Percentiles rank a stretch among this genome's conserved stretches.
Conservation (phyloP, 1,140 invertebrate species). For the Apis laboriosa region DNA sequence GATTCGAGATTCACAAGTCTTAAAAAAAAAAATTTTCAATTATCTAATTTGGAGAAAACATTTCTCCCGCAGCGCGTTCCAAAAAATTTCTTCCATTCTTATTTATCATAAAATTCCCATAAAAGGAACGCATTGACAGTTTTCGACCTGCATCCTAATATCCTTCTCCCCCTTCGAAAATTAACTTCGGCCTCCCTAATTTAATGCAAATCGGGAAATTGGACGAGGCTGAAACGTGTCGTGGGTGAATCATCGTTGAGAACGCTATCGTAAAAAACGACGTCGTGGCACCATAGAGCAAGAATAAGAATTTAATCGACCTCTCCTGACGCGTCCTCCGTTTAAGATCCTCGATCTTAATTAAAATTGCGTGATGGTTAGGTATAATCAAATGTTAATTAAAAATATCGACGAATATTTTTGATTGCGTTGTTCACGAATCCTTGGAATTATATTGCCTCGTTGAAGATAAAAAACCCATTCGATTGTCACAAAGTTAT, state of each 20-base stretch:
- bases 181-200: neutral
- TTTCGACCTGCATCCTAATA: neutral
- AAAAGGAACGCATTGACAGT: neutral
- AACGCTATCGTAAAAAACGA: neutral
- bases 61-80: neutral
- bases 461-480: no score
- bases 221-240: neutral
- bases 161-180: neutral
- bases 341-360: no score
- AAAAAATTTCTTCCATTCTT: neutral
- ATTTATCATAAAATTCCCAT: neutral
- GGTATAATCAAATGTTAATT: no score
- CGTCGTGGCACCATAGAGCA: neutral
- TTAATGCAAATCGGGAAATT: constrained; percentile 27
- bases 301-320: constrained; percentile 8
- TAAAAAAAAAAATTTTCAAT: no score
- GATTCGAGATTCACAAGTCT: no score
- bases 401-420: no score
- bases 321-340: no score
- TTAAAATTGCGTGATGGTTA: no score
- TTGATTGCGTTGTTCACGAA: no score
- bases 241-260: constrained; percentile 14
- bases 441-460: no score
- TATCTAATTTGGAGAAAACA: neutral
- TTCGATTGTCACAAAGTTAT: no score